phyloP scores from a whole-genome alignment of 2,797 vertebrate genomes.

The Pyrocephalus nanus region DNA sequence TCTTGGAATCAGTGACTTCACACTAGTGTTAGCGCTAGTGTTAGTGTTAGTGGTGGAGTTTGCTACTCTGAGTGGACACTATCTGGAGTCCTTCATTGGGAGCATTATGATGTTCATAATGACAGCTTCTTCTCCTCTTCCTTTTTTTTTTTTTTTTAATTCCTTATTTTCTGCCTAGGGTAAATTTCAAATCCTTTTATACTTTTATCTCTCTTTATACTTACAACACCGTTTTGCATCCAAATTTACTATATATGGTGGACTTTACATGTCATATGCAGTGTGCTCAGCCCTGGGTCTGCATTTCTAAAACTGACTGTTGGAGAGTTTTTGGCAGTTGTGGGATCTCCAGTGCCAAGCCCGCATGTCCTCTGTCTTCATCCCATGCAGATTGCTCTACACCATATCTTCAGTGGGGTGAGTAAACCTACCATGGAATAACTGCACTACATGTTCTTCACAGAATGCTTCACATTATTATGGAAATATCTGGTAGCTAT shows the following conservation, averaged over 20 bases:
- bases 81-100: fast-evolving
- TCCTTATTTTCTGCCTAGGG: not conserved
- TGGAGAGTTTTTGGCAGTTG: not conserved
- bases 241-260: not conserved
- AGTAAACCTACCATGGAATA: not conserved
- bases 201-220: not conserved
- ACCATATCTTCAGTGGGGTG: not conserved
- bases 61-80: not conserved
- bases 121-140: not conserved
- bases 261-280: not conserved
- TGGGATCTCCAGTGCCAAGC: not conserved
- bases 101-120: not conserved
- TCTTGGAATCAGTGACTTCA: not conserved
- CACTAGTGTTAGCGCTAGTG: too few species aligned
- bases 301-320: not conserved
- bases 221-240: not conserved
- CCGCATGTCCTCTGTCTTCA: not conserved
- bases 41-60: not conserved
- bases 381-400: not conserved
- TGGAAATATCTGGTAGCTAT: not conserved
- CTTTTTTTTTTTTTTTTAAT: too few species aligned
- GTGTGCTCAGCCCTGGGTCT: not conserved
- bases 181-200: too few species aligned
- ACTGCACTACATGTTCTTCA: not conserved
- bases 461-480: not conserved